Percentiles rank a stretch among this genome's conserved stretches.
These are phyloP conservation scores for Stictocephala bisonia DNA, from an alignment of 2,888 invertebrate genomes.

Conservation along the genomic window DNA sequence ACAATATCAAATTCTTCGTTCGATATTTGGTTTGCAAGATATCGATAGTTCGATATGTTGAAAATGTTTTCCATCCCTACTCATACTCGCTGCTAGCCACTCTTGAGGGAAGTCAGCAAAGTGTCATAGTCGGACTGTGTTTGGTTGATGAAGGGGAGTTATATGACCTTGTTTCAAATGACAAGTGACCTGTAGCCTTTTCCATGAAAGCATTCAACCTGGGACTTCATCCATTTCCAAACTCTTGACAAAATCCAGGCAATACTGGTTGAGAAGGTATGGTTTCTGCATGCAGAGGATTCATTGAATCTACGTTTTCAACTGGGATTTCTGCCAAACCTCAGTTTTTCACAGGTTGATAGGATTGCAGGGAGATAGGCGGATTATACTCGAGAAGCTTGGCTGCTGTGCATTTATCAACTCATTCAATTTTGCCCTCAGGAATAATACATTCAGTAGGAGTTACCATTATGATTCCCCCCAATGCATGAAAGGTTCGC, in stretches of 20 bases:
- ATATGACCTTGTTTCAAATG: too few relatives aligned
- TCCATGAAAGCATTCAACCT: slow-evolving; percentile 61
- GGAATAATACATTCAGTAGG: slow-evolving; percentile 6
- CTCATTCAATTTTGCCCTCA: slow-evolving; percentile 19
- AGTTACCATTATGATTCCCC: slow-evolving; percentile 52
- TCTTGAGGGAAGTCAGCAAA: slow-evolving; percentile 61
- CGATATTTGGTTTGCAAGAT: too few relatives aligned
- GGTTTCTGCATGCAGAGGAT: not conserved
- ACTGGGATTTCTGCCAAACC: slow-evolving; percentile 1
- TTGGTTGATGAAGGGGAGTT: slow-evolving; percentile 62
- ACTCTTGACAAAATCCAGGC: slow-evolving; percentile 22
- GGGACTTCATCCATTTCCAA: slow-evolving; percentile 29
- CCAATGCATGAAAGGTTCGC: slow-evolving; percentile 57
- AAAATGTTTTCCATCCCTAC: too few relatives aligned
- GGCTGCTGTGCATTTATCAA: not conserved
- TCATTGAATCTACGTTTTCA: slow-evolving; percentile 8
- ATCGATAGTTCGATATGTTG: too few relatives aligned
- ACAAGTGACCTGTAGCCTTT: too few relatives aligned
- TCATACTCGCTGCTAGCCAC: too few relatives aligned
- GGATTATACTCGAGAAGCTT: slow-evolving; percentile 15
- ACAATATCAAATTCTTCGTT: too few relatives aligned
- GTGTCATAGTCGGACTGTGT: slow-evolving; percentile 55
- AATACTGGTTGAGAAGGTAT: not conserved
- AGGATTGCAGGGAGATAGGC: not conserved
- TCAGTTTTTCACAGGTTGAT: slow-evolving; percentile 11